Percentiles rank a stretch among this genome's conserved stretches.
These are phyloP conservation scores for Pundamilia nyererei DNA, from an alignment of 2,113 vertebrate genomes.

Conservation along the genomic window DNA sequence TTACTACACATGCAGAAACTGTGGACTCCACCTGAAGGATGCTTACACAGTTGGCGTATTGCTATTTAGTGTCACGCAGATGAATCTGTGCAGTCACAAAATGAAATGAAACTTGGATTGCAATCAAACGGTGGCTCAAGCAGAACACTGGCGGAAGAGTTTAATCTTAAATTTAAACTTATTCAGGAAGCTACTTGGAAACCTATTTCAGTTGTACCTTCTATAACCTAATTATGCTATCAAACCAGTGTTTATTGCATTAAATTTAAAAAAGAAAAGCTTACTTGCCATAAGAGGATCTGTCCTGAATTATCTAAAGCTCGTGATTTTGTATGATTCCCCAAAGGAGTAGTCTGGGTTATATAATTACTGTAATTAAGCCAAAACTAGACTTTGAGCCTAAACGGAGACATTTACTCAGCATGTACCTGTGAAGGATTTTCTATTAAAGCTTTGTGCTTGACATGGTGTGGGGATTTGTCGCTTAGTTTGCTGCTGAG, in stretches of 20 bases:
- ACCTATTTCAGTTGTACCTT: background rate
- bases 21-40: background rate
- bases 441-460: background rate
- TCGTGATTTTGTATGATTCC: background rate
- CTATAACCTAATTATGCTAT: background rate
- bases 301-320: background rate
- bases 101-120: background rate
- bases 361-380: background rate
- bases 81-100: background rate
- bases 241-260: background rate
- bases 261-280: background rate
- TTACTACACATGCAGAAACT: background rate
- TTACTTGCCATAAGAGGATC: background rate
- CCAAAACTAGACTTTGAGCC: background rate
- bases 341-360: background rate
- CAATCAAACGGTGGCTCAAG: background rate
- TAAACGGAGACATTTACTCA: background rate
- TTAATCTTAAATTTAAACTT: background rate
- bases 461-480: background rate
- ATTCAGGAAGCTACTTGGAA: background rate
- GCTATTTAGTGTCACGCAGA: fast-evolving
- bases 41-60: fast-evolving
- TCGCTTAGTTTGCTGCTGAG: background rate
- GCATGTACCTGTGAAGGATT: background rate
- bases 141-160: fast-evolving